These are phyloP conservation scores for Wiebesia pumilae DNA, from an alignment of 1,140 invertebrate genomes.

Conservation along the genomic window DNA sequence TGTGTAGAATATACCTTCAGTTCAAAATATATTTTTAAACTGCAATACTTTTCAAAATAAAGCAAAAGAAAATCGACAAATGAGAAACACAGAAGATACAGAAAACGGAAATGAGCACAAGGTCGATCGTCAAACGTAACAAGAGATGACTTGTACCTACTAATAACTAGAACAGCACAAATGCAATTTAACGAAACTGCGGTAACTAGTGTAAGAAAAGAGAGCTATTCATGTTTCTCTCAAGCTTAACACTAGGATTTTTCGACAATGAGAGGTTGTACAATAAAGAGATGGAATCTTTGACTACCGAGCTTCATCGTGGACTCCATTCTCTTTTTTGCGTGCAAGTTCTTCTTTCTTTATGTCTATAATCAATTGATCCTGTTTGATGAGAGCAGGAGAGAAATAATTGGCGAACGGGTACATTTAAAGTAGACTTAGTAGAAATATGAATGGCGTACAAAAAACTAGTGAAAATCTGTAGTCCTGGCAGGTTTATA, in stretches of 20 bases:
- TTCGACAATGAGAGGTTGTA: not conserved
- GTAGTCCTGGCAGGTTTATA: not conserved
- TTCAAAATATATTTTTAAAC: not conserved
- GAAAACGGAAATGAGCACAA: slow-evolving; percentile 49
- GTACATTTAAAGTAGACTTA: slow-evolving; percentile 1
- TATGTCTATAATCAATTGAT: slow-evolving; percentile 29
- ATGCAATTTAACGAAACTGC: not conserved
- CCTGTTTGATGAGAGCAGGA: not conserved
- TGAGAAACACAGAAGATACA: not conserved
- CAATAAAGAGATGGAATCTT: slow-evolving; percentile 24
- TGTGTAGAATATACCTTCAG: slow-evolving; percentile 28
- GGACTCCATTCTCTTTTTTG: too few relatives aligned
- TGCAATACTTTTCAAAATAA: slow-evolving; percentile 21
- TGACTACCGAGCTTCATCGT: not conserved
- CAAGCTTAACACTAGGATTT: not conserved
- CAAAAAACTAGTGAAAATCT: not conserved
- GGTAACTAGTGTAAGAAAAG: not conserved
- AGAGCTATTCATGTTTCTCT: not conserved
- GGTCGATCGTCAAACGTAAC: slow-evolving; percentile 55
- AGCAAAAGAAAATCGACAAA: slow-evolving; percentile 31
- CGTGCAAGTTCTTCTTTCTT: slow-evolving; percentile 29
- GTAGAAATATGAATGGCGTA: slow-evolving; percentile 27
- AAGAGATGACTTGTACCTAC: slow-evolving; percentile 52
- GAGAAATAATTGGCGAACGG: not conserved
- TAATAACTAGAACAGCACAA: slow-evolving; percentile 48